Percentiles rank a stretch among this genome's conserved stretches.
phyloP scores from a whole-genome alignment of 2,113 vertebrate species.

The Ophiodon elongatus region DNA sequence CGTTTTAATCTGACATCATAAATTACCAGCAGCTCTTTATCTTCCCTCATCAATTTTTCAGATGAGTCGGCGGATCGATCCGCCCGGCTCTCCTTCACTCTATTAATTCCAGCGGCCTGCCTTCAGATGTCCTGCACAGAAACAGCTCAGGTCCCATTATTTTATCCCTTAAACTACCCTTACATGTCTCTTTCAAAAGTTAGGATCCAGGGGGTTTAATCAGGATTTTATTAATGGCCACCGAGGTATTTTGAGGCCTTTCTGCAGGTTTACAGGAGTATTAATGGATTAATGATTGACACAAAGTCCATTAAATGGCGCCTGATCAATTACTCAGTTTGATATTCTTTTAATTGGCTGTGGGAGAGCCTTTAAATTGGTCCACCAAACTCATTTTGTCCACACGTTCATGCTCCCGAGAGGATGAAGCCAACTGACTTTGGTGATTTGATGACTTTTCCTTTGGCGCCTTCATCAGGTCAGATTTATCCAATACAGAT shows the following conservation, averaged over 20 bases:
- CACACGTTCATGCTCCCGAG: neutral
- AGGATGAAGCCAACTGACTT: neutral
- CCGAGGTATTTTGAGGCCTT: neutral
- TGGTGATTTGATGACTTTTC: too few relatives aligned
- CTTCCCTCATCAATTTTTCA: slow-evolving; percentile 61
- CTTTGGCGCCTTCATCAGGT: neutral
- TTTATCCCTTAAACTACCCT: neutral
- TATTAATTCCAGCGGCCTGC: slow-evolving; percentile 36
- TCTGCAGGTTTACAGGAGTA: neutral
- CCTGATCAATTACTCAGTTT: neutral
- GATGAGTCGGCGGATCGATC: slow-evolving; percentile 50
- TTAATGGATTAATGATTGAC: neutral
- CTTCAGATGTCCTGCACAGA: slow-evolving; percentile 18
- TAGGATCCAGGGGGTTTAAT: neutral
- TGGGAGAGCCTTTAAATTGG: neutral
- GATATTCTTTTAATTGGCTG: neutral
- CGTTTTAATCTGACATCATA: slow-evolving; percentile 37
- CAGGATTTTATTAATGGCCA: neutral
- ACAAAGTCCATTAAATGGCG: neutral
- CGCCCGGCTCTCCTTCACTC: slow-evolving; percentile 25
- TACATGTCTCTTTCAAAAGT: neutral
- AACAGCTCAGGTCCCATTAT: neutral
- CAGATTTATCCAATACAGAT: neutral
- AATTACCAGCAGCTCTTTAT: slow-evolving; percentile 63
- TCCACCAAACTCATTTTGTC: neutral